Conservation (phyloP, 2,888 invertebrate species). For the Eupithecia tripunctaria region DNA sequence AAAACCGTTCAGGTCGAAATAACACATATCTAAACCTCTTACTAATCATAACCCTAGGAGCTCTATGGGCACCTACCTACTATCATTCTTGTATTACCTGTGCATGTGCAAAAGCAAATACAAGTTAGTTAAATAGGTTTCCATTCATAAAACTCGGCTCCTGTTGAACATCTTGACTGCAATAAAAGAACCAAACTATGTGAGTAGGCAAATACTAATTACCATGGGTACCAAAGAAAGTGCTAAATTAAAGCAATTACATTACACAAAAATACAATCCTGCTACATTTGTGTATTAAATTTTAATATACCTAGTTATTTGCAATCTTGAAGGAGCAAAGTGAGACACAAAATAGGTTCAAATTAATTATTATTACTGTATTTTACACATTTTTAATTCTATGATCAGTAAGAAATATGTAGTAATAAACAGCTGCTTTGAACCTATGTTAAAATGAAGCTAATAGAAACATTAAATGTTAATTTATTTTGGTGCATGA, state of each 20-base stretch:
- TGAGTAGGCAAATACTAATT: neutral
- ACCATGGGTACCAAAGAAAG: neutral
- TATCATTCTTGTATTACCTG: neutral
- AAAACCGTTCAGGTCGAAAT: neutral
- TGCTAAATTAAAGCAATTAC: neutral
- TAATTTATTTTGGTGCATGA: neutral
- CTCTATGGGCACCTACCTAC: neutral
- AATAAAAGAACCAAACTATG: neutral
- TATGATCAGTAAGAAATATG: too few species aligned
- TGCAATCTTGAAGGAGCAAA: neutral
- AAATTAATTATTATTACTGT: neutral
- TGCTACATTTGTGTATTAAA: too few species aligned
- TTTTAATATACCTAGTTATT: neutral
- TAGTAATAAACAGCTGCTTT: neutral
- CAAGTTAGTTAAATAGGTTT: neutral
- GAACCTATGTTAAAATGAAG: neutral
- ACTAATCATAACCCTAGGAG: slow-evolving; percentile 10
- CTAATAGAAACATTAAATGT: neutral
- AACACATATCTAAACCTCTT: neutral
- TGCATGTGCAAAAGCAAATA: neutral
- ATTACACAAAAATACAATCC: neutral
- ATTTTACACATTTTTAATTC: neutral
- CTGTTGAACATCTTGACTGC: neutral
- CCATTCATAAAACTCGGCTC: neutral
- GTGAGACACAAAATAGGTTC: neutral